phyloP scores from a whole-genome alignment of 2,888 invertebrate species.

The Volucella inflata region DNA sequence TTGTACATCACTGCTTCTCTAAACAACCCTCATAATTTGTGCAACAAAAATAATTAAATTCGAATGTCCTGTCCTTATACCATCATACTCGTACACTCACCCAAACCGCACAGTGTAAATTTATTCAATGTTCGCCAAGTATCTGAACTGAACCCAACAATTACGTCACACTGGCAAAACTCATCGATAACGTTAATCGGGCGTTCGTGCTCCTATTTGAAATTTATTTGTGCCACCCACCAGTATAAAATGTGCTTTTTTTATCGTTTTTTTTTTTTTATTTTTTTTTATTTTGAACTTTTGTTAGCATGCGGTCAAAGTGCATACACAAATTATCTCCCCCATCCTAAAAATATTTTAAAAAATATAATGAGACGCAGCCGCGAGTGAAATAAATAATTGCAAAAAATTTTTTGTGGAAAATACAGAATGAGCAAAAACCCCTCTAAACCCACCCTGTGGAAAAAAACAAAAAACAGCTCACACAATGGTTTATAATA shows the following conservation, averaged over 20 bases:
- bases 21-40: constrained; percentile 47
- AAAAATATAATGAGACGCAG: constrained; percentile 36
- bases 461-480: too few species aligned
- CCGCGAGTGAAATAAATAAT: neutral
- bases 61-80: constrained; percentile 44
- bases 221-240: too few species aligned
- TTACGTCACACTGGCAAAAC: constrained; percentile 4
- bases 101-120: constrained; percentile 16
- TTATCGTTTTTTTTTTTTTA: constrained; percentile 2
- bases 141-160: constrained; percentile 45
- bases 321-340: neutral
- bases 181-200: neutral
- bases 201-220: too few species aligned
- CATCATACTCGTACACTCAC: constrained; percentile 11
- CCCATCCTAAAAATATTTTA: constrained; percentile 44
- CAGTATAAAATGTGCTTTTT: too few species aligned
- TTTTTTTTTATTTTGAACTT: neutral
- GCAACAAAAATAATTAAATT: constrained; percentile 59
- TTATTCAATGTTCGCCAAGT: constrained; percentile 41
- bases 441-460: neutral
- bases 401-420: neutral
- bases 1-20: constrained; percentile 12
- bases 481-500: too few species aligned
- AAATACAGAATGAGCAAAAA: neutral
- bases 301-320: constrained; percentile 11